Base-by-base conservation (phyloP, 2,888 invertebrate species). In the Chrysina gloriosa region DNA sequence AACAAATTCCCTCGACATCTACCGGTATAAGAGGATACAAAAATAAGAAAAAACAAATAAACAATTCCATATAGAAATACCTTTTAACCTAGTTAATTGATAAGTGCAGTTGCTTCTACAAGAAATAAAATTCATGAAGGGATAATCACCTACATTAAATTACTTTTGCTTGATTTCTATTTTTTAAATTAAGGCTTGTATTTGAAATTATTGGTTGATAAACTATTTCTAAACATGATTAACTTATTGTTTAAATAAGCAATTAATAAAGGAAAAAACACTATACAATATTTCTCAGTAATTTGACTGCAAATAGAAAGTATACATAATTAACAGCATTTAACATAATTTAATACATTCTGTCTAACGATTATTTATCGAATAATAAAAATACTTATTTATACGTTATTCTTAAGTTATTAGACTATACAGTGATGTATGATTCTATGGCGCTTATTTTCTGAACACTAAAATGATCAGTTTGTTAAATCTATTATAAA, bases 341-440 rank as follows among this genome's bases (percentile, higher is more conserved):
- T 61, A 61, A 58, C 31, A 39, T 58, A 58, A 58, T 39, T 25
- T 61, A 61, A 42, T 3, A 61, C 27, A 14, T 42, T 27, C 14
- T 42, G 16, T 61, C 36, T 42, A 61, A 61, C 36, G 45, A 14
- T 16, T 42, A n/a, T n/a, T n/a, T n/a, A 61, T 19, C 5, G 16
- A 27, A 45, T 42, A 61, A 61, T 61, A 61, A 61, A n/a, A 61
- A 42, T 61, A 61, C 58, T 61, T 42, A 58, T 21, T 34, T 5
- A 56, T 34, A 36, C 16, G 58, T 61, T 61, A 61, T 25, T 61
- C 42, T 36, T 61, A 61, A 7, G 27, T 61, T 61, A 61, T 45
- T 61, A 61, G 42, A 42, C 58, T 42, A 27, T 61, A 61, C 16
- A 61, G 58, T 61, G 58, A 61, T 61, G 58, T 42, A 16, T 27